Evolutionary conservation across 2,888 invertebrate species (phyloP).

Genomic region (Sphaeridia pumilis): DNA sequence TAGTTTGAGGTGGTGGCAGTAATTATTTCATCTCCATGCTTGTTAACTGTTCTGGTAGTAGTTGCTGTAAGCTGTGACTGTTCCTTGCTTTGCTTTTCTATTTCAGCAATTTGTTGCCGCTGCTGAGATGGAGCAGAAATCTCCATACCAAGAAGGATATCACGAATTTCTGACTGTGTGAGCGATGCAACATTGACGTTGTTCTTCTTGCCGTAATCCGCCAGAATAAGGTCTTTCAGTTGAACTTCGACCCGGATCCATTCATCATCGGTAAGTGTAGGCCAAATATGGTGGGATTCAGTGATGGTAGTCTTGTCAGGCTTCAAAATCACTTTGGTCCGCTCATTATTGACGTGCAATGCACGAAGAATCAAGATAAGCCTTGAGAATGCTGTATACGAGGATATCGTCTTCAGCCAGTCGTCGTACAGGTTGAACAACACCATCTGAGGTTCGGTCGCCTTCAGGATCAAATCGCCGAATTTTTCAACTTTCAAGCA

Average conservation of each 20-base stretch:
- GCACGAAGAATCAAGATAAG: conserved; percentile 92
- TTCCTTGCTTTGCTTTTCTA: conserved; percentile 99
- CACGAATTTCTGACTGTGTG: conserved; percentile 97
- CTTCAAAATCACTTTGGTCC: conserved; percentile 95
- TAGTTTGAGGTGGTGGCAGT: conserved; percentile 98
- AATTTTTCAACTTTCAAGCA: conserved; percentile 99
- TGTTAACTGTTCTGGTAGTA: conserved; percentile 96
- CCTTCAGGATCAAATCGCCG: conserved; percentile 95
- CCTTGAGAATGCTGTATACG: conserved; percentile 96
- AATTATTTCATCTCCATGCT: conserved; percentile 98
- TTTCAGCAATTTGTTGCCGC: conserved; percentile 98
- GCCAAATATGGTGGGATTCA: conserved; percentile 99
- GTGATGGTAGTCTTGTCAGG: conserved; percentile 99
- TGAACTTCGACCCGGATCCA: conserved; percentile 99
- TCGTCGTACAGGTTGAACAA: conserved; percentile 98
- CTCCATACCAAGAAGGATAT: conserved; percentile 99
- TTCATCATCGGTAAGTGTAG: conserved; percentile 90
- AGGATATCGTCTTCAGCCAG: conserved; percentile 98
- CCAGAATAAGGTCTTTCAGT: conserved; percentile 93
- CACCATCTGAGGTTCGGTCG: conserved; percentile 99
- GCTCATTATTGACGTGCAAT: conserved; percentile 95
- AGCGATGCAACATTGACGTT: conserved; percentile 98
- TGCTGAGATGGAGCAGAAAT: conserved; percentile 98
- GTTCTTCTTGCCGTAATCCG: conserved; percentile 99
- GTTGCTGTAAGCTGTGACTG: conserved; percentile 97